Percentiles rank a stretch among this genome's conserved stretches.
These are phyloP conservation scores for Pseudachorutes palmiensis DNA, from an alignment of 1,140 invertebrate species.

Conservation along the genomic window DNA sequence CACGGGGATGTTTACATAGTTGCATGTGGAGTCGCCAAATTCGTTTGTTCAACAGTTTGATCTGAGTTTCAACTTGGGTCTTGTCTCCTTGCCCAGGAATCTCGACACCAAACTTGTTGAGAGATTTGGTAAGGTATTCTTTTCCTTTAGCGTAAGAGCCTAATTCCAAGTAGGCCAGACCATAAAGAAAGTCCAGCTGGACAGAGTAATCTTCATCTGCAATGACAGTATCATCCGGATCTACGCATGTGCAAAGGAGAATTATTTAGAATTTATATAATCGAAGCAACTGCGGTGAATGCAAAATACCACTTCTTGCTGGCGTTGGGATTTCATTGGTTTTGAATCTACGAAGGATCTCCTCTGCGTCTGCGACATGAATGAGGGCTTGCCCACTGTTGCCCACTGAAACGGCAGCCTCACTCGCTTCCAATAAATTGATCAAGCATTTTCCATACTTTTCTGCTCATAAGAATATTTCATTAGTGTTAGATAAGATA, in stretches of 20 bases:
- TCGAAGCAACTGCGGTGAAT: too few species aligned
- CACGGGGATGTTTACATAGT: neutral
- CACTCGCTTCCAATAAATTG: slow-evolving; percentile 30
- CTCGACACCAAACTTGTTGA: neutral
- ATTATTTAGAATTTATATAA: too few species aligned
- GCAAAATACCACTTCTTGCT: slow-evolving; percentile 21
- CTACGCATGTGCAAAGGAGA: too few species aligned
- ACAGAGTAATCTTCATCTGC: slow-evolving; percentile 19
- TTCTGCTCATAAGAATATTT: slow-evolving; percentile 4
- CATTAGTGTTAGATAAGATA: too few species aligned
- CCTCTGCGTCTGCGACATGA: slow-evolving; percentile 25
- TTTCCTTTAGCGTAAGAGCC: slow-evolving; percentile 20
- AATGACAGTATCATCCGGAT: slow-evolving; percentile 21
- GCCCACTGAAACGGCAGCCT: slow-evolving; percentile 27
- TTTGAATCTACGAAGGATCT: slow-evolving; percentile 9
- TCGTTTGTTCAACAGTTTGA: neutral
- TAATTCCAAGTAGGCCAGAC: slow-evolving; percentile 31
- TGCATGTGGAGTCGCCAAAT: neutral
- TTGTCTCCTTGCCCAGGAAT: neutral
- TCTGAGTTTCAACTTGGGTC: neutral
- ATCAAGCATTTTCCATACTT: slow-evolving; percentile 35
- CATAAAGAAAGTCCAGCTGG: slow-evolving; percentile 30
- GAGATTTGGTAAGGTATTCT: slow-evolving; percentile 19
- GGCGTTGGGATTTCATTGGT: slow-evolving; percentile 14
- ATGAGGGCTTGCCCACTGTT: slow-evolving; percentile 27